Base-by-base conservation (phyloP, 2,797 vertebrate genomes). In the Schizothorax lantsangensis region DNA sequence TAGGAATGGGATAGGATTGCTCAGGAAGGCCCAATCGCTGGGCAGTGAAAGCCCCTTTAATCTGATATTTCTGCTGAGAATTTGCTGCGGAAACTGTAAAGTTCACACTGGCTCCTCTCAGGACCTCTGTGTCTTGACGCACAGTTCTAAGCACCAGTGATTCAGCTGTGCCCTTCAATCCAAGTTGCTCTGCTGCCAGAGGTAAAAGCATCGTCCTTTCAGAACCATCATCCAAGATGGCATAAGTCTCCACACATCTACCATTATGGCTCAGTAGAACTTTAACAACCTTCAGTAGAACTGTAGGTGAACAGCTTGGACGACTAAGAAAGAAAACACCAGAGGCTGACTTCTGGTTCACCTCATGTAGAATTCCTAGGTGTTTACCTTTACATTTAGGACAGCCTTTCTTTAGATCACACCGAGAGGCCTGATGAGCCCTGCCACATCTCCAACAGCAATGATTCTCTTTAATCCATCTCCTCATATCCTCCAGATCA, bases 311-410 rank as follows among this genome's bases (percentile, higher is more conserved):
- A 15, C 45, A 26, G 23, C 33, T 73, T 75, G 26, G 7, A 19
- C 0, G 15, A 52, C 47, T 21, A 33, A 52, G 47, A 1, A 52
- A 17, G 14, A 75, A 57, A 75, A 75, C n/a, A 75, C n/a, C 45
- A n/a, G n/a, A 33, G n/a, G 47, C 23, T 74, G 72, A n/a, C 59
- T 30, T 74, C 72, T 74, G 43, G 30, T 74, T 74, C 23, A 47
- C 72, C 26, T 64, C 62, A 64, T 64, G 62, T 64, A 30, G 26
- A 64, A 64, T 30, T 64, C 62, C 62, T 12, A 64, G n/a, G 15
- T 45, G 40, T 74, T 26, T 47, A 74, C 43, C 43, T 17, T 47
- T 74, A 8, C n/a, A 74, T 74, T 74, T 47, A 3, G 12, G 2
- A 49, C 23, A 74, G 6, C 43, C 72, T 74, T 72, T 72, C 23